Evolutionary conservation across 2,888 invertebrate species (phyloP), one percentile per base, ranked within the genome.

Genomic region (Habroteleia sp.): DNA sequence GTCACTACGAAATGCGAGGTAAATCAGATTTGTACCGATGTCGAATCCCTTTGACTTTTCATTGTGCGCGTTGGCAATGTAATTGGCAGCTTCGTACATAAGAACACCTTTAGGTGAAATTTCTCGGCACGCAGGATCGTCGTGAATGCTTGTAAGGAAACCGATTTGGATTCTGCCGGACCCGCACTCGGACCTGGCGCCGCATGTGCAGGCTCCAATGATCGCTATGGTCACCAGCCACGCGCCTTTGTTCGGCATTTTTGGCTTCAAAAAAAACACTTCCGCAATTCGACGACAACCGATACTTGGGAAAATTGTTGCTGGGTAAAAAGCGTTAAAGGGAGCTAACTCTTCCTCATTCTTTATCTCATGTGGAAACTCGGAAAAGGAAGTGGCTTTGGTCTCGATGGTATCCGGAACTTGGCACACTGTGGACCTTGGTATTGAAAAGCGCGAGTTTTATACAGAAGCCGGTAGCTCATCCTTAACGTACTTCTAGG

Each of bases 401-500:
- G n/a, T n/a, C n/a, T n/a, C n/a, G n/a, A n/a, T n/a, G n/a, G n/a
- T n/a, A n/a, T n/a, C n/a, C 50, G 50, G 56, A 69, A 69, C 52
- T 52, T 29, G 50, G 65, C 46, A 44, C 48, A 84, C 80, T 84
- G 79, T 81, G 79, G 77, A 85, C 83, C 83, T 84, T 86, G 84
- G 80, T 85, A 85, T 82, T 86, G 83, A 85, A 83, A 81, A 81
- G 31, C 66, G 31, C 74, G 56, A 77, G 82, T 82, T 85, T 85
- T 86, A 86, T 85, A 86, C 80, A 80, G 83, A 86, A 84, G 84
- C 85, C 83, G 78, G 65, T 78, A 74, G 75, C 77, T 77, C 79
- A 79, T 82, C 78, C 75, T 78, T 80, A 74, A 78, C 62, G 81
- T 79, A 84, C 77, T 86, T 83, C 63, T 85, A 84, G 68, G 86